Evolutionary conservation across 2,888 invertebrate genomes (phyloP).

Genomic region (Thumatha senex): DNA sequence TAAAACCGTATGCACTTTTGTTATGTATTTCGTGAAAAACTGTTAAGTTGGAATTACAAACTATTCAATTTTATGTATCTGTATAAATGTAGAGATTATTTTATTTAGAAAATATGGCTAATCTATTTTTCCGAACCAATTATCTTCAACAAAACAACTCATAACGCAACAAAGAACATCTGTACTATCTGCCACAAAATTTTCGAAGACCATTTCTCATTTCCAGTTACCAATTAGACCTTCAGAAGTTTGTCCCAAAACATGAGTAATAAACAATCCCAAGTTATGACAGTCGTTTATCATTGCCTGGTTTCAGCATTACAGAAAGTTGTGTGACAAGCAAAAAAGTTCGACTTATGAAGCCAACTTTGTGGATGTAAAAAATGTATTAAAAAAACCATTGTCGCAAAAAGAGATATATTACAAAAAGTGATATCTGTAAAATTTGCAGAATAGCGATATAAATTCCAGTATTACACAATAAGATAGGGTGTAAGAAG

Average conservation of each 20-base stretch:
- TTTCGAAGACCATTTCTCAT: conserved; percentile 32
- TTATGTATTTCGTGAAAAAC: not conserved
- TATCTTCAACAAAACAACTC: not conserved
- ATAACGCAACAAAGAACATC: conserved; percentile 9
- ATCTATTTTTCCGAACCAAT: not conserved
- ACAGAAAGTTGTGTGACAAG: conserved; percentile 3
- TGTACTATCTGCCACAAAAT: conserved; percentile 21
- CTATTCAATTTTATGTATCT: no score
- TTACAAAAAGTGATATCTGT: no score
- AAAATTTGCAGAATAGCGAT: no score
- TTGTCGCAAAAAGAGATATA: no score
- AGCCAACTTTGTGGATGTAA: not conserved
- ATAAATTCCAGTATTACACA: no score
- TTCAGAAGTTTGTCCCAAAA: conserved; percentile 31
- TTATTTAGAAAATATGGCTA: no score
- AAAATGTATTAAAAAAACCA: not conserved
- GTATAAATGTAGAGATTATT: no score
- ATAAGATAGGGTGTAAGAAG: no score
- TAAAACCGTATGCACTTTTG: no score
- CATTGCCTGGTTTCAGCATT: conserved; percentile 18
- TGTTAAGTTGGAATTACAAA: not conserved
- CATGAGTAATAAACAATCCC: conserved; percentile 30
- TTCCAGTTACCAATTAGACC: conserved; percentile 33
- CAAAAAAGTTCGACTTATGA: conserved; percentile 6
- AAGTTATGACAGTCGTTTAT: conserved; percentile 29